Conservation (phyloP, 2,113 vertebrate genomes). For the Notarius quadriscutis region DNA sequence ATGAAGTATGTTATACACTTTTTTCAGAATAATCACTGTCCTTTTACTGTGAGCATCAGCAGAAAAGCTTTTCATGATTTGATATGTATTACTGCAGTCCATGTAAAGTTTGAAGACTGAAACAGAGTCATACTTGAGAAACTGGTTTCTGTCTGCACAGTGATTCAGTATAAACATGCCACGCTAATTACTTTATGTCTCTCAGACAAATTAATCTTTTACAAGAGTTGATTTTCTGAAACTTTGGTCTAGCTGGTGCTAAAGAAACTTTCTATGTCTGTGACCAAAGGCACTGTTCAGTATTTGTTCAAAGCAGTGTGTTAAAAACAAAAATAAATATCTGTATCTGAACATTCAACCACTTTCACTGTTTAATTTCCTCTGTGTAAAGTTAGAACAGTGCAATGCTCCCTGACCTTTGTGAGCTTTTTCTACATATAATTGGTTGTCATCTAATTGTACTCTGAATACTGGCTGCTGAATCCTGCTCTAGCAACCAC, state of each 20-base stretch:
- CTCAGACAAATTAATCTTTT: background rate
- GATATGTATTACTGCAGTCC: background rate
- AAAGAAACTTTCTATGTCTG: background rate
- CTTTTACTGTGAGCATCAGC: background rate
- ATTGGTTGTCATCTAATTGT: slow-evolving; percentile 53
- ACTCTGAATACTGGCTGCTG: slow-evolving; percentile 24
- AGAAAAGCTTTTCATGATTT: background rate
- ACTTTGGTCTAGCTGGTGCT: background rate
- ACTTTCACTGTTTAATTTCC: background rate
- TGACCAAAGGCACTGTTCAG: background rate
- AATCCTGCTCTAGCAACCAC: slow-evolving; percentile 27
- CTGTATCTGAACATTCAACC: background rate
- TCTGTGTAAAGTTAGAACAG: background rate
- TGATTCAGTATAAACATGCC: background rate
- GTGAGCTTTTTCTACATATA: slow-evolving; percentile 47
- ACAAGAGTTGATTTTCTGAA: background rate
- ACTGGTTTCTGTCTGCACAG: slow-evolving; percentile 3
- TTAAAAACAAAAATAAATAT: background rate
- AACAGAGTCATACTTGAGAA: background rate
- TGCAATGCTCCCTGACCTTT: slow-evolving; percentile 33
- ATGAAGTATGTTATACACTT: background rate
- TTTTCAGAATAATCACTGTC: background rate
- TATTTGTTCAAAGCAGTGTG: background rate
- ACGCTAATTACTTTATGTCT: background rate
- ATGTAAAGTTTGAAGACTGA: background rate